Base-by-base conservation (phyloP, 2,113 vertebrate genomes). In the Greenwoodochromis staneri region DNA sequence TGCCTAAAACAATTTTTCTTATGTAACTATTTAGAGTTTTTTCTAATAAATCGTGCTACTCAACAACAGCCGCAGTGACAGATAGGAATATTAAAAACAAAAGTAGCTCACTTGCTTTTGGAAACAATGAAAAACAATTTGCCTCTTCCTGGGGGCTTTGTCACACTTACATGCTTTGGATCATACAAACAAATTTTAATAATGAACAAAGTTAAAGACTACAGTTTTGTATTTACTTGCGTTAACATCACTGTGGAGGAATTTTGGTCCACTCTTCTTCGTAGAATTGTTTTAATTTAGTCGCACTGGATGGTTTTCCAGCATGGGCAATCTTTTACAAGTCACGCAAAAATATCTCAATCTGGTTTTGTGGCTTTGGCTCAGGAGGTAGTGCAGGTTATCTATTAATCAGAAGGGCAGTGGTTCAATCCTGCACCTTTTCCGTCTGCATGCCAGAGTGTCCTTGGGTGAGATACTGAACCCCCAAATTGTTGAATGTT, bases 101-200 rank as follows among this genome's bases (percentile, higher is more conserved):
- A 40, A 45, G 38, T 55, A 17, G 5, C 21, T 40, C 36, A 55
- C 3, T 27, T 40, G n/a, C 24, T 40, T 59, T 59, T 40, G 40
- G 21, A 59, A 82, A 45, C 61, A 38, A n/a, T 8, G 10, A 38
- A 66, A 66, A 66, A 21, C 19, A 66, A 38, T 66, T 66, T 8
- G 19, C 61, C 61, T 38, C 61, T 66, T 66, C 61, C 34, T 38
- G 34, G 19, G 34, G 10, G 34, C 61, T 66, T 38, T 38, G 6
- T n/a, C 61, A 66, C 34, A 38, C 17, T 38, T 13, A 8, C 61
- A 2, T 66, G 34, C 61, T 66, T 66, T 66, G 31, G 17, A 38
- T 66, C 34, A 66, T 66, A n/a, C 61, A n/a, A 38, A 66, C 34
- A 21, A 38, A 66, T 66, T 38, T 66, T 66, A 66, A 36, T 36